Evolutionary conservation across 2,113 vertebrate genomes (phyloP).

Genomic region (Gorsachius goisagi): DNA sequence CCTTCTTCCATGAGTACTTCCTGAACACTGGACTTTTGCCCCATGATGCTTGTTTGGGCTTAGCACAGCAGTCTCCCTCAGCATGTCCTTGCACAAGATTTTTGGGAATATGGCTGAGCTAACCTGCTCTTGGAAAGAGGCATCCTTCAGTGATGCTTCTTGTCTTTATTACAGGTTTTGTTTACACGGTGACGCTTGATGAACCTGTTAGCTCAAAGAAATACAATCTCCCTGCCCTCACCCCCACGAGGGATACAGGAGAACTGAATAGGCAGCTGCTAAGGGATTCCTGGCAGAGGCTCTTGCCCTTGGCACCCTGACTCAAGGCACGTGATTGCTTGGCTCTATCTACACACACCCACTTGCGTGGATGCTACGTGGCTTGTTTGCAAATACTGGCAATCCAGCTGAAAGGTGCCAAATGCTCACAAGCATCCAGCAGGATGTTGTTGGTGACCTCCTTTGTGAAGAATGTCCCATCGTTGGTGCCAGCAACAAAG

Average conservation of each 20-base stretch:
- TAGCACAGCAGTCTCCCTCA: background rate
- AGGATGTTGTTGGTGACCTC: background rate
- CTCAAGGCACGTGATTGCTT: background rate
- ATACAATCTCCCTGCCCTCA: background rate
- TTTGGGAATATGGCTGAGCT: background rate
- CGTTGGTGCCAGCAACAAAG: background rate
- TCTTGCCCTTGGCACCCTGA: background rate
- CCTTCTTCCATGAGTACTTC: background rate
- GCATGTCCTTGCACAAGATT: background rate
- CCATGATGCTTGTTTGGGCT: background rate
- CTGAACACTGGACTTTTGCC: background rate
- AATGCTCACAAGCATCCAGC: background rate
- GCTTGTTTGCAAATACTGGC: conserved; percentile 11
- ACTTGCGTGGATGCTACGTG: background rate
- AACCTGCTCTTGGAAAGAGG: background rate
- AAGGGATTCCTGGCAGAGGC: background rate
- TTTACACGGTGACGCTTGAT: background rate
- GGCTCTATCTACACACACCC: background rate
- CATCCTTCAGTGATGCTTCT: background rate
- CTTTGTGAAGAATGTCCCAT: background rate
- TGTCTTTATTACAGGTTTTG: background rate
- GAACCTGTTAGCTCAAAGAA: background rate
- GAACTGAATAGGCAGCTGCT: background rate
- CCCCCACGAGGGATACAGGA: background rate
- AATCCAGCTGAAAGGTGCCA: background rate